These are phyloP conservation scores for Ophioderma brevispina DNA, from an alignment of 35 echinoderm and acorn worm species.

Conservation along the genomic window DNA sequence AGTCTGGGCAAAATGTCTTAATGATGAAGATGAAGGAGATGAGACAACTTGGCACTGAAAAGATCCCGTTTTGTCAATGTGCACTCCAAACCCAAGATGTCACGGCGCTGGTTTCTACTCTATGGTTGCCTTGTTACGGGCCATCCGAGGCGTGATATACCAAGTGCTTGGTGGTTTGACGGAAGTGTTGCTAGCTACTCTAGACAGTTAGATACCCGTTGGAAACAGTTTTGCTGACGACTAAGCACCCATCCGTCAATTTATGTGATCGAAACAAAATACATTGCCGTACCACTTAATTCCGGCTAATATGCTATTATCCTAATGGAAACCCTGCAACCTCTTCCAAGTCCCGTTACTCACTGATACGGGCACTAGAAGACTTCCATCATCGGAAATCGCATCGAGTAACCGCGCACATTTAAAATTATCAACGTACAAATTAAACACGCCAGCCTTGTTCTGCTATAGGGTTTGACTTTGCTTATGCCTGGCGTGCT, in stretches of 20 bases:
- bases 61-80: conserved; percentile 4
- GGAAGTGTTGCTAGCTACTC: conserved; percentile 5
- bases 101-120: neutral
- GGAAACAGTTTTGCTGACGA: neutral
- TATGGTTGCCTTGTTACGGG: neutral
- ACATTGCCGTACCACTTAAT: neutral
- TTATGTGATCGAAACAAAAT: conserved; percentile 6
- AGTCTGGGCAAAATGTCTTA: too few species aligned
- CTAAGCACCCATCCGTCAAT: conserved; percentile 7
- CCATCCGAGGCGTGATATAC: conserved; percentile 1
- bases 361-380: neutral
- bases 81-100: neutral
- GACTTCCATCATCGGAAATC: neutral
- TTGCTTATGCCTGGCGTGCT: neutral
- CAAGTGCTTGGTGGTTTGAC: neutral
- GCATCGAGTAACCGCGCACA: neutral
- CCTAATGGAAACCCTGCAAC: neutral
- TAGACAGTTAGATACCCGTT: neutral
- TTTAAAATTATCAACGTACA: neutral
- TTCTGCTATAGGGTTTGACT: neutral
- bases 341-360: neutral
- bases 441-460: conserved; percentile 5
- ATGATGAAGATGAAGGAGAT: too few species aligned
- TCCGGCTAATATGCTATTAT: conserved; percentile 6
- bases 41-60: neutral